Conservation (phyloP, 2,797 vertebrate species). For the Tarsius wallacei region DNA sequence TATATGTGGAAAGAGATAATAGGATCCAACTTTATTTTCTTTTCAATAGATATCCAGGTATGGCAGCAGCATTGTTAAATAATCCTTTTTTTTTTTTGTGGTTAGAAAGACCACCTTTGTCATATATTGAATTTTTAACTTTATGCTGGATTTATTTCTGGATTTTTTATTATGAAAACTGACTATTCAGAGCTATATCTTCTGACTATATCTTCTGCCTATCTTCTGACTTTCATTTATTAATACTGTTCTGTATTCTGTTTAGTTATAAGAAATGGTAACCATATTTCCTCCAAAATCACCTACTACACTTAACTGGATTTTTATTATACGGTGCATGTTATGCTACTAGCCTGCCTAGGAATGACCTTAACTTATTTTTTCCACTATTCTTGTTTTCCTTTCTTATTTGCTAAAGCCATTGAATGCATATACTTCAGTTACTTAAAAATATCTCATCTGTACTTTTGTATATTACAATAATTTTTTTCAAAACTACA, state of each 20-base stretch:
- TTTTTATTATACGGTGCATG: background rate
- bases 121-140: constrained; percentile 33
- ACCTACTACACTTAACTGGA: background rate
- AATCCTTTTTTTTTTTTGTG: background rate
- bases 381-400: background rate
- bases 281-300: constrained; percentile 1
- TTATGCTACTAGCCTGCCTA: background rate
- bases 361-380: background rate
- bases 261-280: constrained; percentile 10
- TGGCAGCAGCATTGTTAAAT: constrained; percentile 10
- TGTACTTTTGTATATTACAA: constrained; percentile 30
- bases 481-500: background rate
- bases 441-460: constrained; percentile 58
- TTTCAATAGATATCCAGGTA: background rate
- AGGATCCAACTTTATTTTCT: background rate
- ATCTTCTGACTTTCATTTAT: background rate
- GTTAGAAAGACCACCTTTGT: constrained; percentile 6
- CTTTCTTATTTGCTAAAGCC: constrained; percentile 28
- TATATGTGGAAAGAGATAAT: background rate
- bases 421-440: constrained; percentile 11
- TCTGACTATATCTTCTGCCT: constrained; percentile 1
- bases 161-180: constrained; percentile 36
- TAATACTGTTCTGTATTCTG: background rate
- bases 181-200: background rate
- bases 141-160: constrained; percentile 51